Conservation (phyloP, 2,888 invertebrate genomes). For the Rhabditoides inermis region DNA sequence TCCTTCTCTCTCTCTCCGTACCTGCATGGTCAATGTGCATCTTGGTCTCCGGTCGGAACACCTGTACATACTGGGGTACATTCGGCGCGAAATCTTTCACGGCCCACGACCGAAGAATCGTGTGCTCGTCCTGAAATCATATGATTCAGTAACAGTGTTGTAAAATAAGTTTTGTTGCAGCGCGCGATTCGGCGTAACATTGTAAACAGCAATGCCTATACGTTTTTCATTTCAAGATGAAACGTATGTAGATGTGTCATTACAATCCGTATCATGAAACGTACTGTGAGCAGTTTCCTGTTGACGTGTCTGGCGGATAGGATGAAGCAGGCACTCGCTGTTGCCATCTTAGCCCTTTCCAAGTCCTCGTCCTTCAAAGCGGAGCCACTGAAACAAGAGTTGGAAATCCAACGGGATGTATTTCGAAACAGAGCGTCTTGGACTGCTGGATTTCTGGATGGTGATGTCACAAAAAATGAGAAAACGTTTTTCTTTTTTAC, state of each 20-base stretch:
- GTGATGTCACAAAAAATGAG: neutral
- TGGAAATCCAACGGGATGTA: neutral
- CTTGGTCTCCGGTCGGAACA: slow-evolving; percentile 95
- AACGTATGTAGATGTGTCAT: neutral
- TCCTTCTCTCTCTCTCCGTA: slow-evolving; percentile 18
- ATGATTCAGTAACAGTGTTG: too few species aligned
- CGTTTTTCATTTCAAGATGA: neutral
- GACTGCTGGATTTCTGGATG: neutral
- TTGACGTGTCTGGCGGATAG: slow-evolving; percentile 69
- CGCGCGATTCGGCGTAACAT: too few species aligned
- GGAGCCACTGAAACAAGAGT: slow-evolving; percentile 11
- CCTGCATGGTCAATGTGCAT: slow-evolving; percentile 91
- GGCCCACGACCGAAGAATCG: slow-evolving; percentile 82
- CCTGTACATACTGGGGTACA: slow-evolving; percentile 94
- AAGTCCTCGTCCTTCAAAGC: slow-evolving; percentile 82
- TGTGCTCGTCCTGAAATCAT: slow-evolving; percentile 65
- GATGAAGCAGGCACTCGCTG: slow-evolving; percentile 93
- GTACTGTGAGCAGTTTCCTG: slow-evolving; percentile 31
- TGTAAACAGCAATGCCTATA: too few species aligned
- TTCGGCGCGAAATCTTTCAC: slow-evolving; percentile 94
- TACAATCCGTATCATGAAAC: too few species aligned
- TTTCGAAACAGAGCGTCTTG: neutral
- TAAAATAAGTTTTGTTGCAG: too few species aligned
- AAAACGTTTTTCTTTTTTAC: neutral
- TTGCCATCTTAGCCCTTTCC: slow-evolving; percentile 83